A percentile compares a stretch with the other conserved stretches of the same genome.
Evolutionary conservation across 2,888 invertebrate genomes (phyloP).

Genomic region (Deroplatys truncata): DNA sequence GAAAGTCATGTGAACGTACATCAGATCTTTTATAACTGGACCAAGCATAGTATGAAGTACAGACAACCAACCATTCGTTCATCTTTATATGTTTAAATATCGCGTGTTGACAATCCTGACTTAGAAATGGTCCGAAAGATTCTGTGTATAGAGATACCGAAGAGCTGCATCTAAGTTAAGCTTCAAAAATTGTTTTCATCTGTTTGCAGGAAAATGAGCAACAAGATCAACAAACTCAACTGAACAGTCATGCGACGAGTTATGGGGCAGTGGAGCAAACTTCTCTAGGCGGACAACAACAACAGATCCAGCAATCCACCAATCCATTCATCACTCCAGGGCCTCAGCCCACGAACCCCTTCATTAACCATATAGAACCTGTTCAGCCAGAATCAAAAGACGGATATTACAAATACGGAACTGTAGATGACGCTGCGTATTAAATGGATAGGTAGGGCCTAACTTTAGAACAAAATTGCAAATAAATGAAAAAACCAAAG

Average conservation of each 20-base stretch:
- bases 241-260: constrained; percentile 39
- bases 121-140: no score
- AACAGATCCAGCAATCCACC: constrained; percentile 12
- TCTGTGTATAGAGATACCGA: no score
- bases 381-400: constrained; percentile 63
- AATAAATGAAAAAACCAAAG: neutral
- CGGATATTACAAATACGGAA: constrained; percentile 51
- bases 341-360: constrained; percentile 46
- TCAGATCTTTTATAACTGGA: no score
- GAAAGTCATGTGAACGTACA: no score
- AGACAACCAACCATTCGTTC: no score
- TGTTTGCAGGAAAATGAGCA: constrained; percentile 31
- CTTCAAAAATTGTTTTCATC: neutral
- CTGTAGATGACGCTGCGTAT: constrained; percentile 44
- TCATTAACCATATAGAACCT: constrained; percentile 33
- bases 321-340: constrained; percentile 51
- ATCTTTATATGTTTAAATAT: no score
- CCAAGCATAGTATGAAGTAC: no score
- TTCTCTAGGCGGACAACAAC: constrained; percentile 39
- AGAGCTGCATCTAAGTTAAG: no score
- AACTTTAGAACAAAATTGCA: neutral
- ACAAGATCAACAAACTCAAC: constrained; percentile 36
- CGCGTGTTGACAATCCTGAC: no score
- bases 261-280: constrained; percentile 57
- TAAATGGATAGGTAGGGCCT: neutral